Base-by-base conservation (phyloP, 1,140 invertebrate genomes). In the Lepidurus couesii region DNA sequence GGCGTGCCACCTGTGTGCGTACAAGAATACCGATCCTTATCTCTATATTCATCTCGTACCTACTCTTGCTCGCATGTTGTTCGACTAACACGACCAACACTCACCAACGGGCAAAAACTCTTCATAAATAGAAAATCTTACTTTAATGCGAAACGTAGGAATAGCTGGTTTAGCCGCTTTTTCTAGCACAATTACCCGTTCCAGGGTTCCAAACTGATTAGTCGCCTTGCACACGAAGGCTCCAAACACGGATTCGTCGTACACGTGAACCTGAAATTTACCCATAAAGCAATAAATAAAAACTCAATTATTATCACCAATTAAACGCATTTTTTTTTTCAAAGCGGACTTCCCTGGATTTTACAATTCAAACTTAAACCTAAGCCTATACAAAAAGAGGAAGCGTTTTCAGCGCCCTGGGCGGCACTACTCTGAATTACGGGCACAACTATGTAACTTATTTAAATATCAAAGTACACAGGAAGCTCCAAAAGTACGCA, bases 141-240 rank as follows among this genome's bases (percentile, higher is more conserved):
- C 81, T 78, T 82, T 80, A 26, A 80, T 75, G 16, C 74, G 77
- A 44, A 79, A 81, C 24, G 44, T 77, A 0, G 88, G 88, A 5
- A 84, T 80, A 6, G 84, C 82, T 0, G 88, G 88, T 81, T 88
- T 86, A 8, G 84, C 83, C 44, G 88, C 88, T 80, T 86, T 81
- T 44, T 86, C 83, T 44, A 90, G 81, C 5, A 82, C 84, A 42
- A 87, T 86, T 11, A 84, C 83, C 9, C 87, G 83, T 78, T 88
- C 86, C 47, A 88, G 83, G 77, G 83, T 84, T 13, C 88, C 89
- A 80, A 87, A 81, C 44, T 82, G 82, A 81, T 90, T 90, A 45
- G 82, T 82, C 0, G 87, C 88, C 16, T 84, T 83, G 81, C 89
- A 90, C 42, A 85, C 84, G 82, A 89, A 89, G 77, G 86, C 85